Evolutionary conservation across 2,797 vertebrate genomes (phyloP).

Genomic region (Chromis chromis): DNA sequence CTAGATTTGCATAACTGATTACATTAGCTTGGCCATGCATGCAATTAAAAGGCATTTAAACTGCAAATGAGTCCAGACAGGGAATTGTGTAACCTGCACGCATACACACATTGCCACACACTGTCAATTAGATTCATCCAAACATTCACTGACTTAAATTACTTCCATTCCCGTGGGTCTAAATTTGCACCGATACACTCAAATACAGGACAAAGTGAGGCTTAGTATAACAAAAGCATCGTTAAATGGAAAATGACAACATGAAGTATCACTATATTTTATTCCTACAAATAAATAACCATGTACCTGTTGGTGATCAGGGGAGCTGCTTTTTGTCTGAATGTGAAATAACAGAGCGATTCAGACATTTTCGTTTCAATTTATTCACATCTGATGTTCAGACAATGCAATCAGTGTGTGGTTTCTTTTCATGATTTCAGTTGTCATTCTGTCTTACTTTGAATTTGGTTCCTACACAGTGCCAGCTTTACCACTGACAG

Average conservation of each 20-base stretch:
- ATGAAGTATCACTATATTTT: not conserved
- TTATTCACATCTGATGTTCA: conserved; percentile 21
- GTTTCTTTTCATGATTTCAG: conserved; percentile 37
- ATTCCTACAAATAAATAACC: conserved; percentile 3
- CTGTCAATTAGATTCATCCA: conserved; percentile 64
- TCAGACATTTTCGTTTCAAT: conserved; percentile 5
- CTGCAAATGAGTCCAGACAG: conserved; percentile 67
- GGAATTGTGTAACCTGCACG: conserved; percentile 50
- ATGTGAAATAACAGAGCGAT: not conserved
- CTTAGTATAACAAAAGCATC: conserved; percentile 1
- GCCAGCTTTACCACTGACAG: conserved; percentile 49
- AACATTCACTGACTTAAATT: conserved; percentile 62
- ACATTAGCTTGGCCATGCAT: conserved; percentile 50
- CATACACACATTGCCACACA: conserved; percentile 48
- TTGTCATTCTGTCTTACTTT: conserved; percentile 52
- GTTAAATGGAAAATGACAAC: conserved; percentile 8
- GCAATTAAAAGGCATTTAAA: conserved; percentile 71
- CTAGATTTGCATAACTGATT: conserved; percentile 51
- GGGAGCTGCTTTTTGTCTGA: not conserved
- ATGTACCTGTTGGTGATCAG: conserved; percentile 7
- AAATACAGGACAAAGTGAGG: conserved; percentile 36
- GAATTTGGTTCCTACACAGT: conserved; percentile 47
- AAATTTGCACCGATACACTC: conserved; percentile 23
- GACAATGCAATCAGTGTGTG: conserved; percentile 26
- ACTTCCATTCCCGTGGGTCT: conserved; percentile 57